Evolutionary conservation across 2,797 vertebrate species (phyloP).

Genomic region (Alosa sapidissima): DNA sequence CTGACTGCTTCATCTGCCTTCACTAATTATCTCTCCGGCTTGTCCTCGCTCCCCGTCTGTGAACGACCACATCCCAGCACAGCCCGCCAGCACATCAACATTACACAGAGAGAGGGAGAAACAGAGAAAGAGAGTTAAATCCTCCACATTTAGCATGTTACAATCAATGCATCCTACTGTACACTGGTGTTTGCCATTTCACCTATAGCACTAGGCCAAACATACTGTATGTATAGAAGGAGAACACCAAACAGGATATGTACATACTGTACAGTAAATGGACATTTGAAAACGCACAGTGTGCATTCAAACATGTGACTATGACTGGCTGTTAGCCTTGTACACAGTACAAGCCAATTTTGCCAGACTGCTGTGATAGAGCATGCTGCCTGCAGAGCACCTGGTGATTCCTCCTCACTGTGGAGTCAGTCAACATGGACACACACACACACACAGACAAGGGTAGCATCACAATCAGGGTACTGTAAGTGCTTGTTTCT

Average conservation of each 20-base stretch:
- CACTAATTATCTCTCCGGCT: constrained; percentile 11
- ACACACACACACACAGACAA: not conserved
- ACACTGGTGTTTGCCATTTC: not conserved
- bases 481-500: too few relatives aligned
- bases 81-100: not conserved
- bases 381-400: not conserved
- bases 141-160: not conserved
- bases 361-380: not conserved
- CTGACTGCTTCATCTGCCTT: constrained; percentile 23
- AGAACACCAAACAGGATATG: not conserved
- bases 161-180: not conserved
- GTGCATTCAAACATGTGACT: not conserved
- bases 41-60: constrained; percentile 5
- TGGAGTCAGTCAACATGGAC: not conserved
- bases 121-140: not conserved
- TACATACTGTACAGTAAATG: not conserved
- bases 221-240: not conserved
- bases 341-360: not conserved
- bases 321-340: not conserved
- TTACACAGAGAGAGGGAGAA: not conserved
- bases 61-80: not conserved
- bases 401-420: not conserved
- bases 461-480: not conserved
- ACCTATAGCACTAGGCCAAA: too few relatives aligned
- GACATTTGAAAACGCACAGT: too few relatives aligned